Evolutionary conservation across 2,113 vertebrate species (phyloP).

Genomic region (Dasyprocta punctata): DNA sequence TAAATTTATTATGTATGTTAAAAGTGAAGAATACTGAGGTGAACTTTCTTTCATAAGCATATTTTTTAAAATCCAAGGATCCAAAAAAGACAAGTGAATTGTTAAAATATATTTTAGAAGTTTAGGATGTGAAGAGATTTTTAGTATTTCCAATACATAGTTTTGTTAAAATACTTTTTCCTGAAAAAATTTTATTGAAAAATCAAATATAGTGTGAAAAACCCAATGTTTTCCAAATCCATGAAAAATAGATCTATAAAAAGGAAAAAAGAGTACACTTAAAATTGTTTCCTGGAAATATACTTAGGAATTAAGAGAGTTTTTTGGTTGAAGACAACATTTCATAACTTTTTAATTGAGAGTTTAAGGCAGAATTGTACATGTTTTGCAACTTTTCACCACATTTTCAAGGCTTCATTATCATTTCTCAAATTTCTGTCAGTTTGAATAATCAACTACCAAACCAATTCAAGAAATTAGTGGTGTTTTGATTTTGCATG

Average conservation of each 20-base stretch:
- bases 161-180: constrained; percentile 36
- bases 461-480: neutral
- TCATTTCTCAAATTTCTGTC: neutral
- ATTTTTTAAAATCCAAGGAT: neutral
- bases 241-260: constrained; percentile 13
- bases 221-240: neutral
- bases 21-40: neutral
- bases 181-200: constrained; percentile 33
- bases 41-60: neutral
- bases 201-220: neutral
- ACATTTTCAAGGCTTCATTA: neutral
- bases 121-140: constrained; percentile 13
- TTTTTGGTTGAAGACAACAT: neutral
- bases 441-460: neutral
- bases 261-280: neutral
- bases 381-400: neutral
- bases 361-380: neutral
- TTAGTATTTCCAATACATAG: constrained; percentile 1
- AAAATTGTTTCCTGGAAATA: neutral
- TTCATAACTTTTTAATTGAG: neutral
- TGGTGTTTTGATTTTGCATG: neutral
- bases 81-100: neutral
- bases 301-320: neutral
- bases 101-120: constrained; percentile 10
- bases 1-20: neutral